Percentiles rank a stretch among this genome's conserved stretches.
Conservation (phyloP, 2,888 invertebrate genomes). For the Drosophila parthenogenetica region DNA sequence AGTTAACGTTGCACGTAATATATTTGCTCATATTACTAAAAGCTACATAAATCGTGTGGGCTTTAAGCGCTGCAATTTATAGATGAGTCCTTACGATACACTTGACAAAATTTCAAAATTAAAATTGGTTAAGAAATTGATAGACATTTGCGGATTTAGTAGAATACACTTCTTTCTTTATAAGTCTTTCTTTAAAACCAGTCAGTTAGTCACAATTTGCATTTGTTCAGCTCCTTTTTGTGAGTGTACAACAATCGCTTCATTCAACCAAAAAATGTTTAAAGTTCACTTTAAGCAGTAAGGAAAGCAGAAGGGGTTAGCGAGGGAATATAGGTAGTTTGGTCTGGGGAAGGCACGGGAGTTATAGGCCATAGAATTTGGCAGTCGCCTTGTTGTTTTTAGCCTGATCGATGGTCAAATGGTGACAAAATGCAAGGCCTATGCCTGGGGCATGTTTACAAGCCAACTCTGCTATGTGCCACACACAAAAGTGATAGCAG, state of each 20-base stretch:
- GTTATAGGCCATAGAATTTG: conserved; percentile 1
- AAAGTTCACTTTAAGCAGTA: conserved; percentile 48
- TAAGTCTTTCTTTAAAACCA: too few relatives aligned
- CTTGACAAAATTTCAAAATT: background rate
- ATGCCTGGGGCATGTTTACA: conserved; percentile 72
- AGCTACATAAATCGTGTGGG: conserved; percentile 76
- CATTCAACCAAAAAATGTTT: conserved; percentile 22
- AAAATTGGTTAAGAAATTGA: too few relatives aligned
- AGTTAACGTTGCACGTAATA: conserved; percentile 72
- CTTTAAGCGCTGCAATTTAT: conserved; percentile 61
- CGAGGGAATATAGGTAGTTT: background rate
- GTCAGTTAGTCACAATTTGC: too few relatives aligned
- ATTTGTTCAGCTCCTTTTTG: too few relatives aligned
- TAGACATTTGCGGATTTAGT: too few relatives aligned
- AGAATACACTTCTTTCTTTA: too few relatives aligned
- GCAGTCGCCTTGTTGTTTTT: conserved; percentile 57
- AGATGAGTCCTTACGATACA: conserved; percentile 10
- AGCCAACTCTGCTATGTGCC: conserved; percentile 52
- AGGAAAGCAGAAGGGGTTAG: background rate
- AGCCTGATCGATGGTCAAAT: conserved; percentile 79
- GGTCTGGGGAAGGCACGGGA: background rate
- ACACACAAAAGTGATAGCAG: conserved; percentile 9
- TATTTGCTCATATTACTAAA: conserved; percentile 79
- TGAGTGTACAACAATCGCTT: background rate
- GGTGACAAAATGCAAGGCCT: conserved; percentile 77